These are phyloP conservation scores for Tinea pellionella DNA, from an alignment of 2,888 invertebrate genomes.

Conservation along the genomic window DNA sequence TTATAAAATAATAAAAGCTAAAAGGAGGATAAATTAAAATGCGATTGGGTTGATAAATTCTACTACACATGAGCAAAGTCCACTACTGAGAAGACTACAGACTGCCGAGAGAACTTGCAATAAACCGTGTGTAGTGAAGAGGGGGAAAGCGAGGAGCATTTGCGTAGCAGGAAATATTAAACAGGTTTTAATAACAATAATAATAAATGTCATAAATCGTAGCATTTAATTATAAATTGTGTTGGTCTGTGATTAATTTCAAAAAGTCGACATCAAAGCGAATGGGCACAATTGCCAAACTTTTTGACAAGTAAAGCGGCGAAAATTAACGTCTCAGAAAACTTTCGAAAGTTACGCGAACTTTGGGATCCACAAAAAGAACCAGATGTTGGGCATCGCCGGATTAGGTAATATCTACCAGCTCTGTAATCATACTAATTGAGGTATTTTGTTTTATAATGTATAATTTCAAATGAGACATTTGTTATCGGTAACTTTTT, in stretches of 20 bases:
- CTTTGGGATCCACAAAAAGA: conserved; percentile 1
- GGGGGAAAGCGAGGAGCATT: too few species aligned
- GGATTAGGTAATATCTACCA: neutral
- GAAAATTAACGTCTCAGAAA: conserved; percentile 36
- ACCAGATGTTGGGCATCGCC: conserved; percentile 4
- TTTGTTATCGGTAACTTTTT: neutral
- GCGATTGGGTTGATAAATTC: too few species aligned
- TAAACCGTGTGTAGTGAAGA: too few species aligned
- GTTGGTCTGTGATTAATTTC: neutral
- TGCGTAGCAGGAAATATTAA: too few species aligned
- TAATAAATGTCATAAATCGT: neutral
- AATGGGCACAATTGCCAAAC: conserved; percentile 41
- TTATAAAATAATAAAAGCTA: too few species aligned
- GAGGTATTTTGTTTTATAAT: neutral
- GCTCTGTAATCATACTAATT: neutral
- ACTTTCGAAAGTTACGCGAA: conserved; percentile 21
- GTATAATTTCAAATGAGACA: neutral
- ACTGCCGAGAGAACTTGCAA: too few species aligned
- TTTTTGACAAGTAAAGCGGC: conserved; percentile 49
- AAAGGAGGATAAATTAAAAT: too few species aligned
- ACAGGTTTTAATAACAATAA: neutral
- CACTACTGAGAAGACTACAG: too few species aligned
- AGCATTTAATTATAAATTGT: neutral
- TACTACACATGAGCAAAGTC: too few species aligned
- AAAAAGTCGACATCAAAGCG: conserved; percentile 5